Evolutionary conservation across 2,888 invertebrate genomes (phyloP).

Genomic region (Tyria jacobaeae): DNA sequence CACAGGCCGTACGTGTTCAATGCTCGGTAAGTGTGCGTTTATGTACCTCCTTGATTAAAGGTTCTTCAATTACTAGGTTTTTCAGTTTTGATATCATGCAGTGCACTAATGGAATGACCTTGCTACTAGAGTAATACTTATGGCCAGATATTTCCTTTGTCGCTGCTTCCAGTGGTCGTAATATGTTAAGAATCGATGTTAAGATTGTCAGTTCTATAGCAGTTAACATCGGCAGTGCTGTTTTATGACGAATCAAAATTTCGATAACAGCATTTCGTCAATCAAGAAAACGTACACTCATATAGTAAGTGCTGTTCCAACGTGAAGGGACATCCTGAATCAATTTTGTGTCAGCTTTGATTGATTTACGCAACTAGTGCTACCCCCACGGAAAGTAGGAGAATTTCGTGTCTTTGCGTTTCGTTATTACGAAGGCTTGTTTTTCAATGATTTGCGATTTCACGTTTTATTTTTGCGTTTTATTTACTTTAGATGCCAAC

Average conservation of each 20-base stretch:
- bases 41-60: conserved; percentile 30
- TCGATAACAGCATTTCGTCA: conserved; percentile 45
- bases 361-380: conserved; percentile 38
- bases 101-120: conserved; percentile 41
- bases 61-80: conserved; percentile 29
- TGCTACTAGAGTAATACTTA: conserved; percentile 48
- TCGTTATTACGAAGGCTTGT: conserved; percentile 1
- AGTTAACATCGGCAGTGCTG: background rate
- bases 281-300: conserved; percentile 56
- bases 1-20: conserved; percentile 27
- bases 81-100: conserved; percentile 37
- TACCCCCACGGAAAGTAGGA: background rate
- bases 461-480: background rate
- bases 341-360: conserved; percentile 41
- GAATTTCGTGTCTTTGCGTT: too few species aligned
- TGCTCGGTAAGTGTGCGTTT: conserved; percentile 21
- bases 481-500: background rate
- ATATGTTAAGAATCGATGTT: background rate
- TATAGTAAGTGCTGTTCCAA: conserved; percentile 40
- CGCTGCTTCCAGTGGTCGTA: background rate
- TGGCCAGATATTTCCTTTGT: conserved; percentile 15
- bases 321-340: conserved; percentile 47
- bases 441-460: background rate
- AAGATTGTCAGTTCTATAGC: background rate
- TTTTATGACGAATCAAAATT: conserved; percentile 42